These are phyloP conservation scores for Squalus acanthias DNA, from an alignment of 2,797 vertebrate species.

Conservation along the genomic window DNA sequence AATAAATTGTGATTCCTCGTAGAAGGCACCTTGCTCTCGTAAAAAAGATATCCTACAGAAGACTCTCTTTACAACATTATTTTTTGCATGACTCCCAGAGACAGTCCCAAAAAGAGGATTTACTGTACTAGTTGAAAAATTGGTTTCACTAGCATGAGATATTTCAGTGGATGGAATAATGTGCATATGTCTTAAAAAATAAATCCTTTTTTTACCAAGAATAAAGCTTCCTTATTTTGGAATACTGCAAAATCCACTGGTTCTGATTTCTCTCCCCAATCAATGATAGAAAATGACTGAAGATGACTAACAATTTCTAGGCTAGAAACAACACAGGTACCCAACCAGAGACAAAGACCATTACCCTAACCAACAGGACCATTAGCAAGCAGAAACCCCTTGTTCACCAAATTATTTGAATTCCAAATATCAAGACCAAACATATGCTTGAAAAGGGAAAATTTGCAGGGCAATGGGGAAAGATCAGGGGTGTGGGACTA, in stretches of 20 bases:
- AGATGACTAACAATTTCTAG: too few relatives aligned
- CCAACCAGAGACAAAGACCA: neutral
- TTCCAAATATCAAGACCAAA: neutral
- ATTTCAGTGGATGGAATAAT: neutral
- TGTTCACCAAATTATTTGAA: neutral
- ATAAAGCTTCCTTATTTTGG: neutral
- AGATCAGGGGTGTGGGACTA: neutral
- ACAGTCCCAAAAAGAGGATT: neutral
- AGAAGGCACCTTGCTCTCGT: neutral
- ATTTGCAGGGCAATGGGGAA: neutral
- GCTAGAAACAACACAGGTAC: neutral
- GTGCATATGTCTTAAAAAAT: neutral
- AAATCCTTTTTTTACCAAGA: neutral
- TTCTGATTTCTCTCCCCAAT: neutral
- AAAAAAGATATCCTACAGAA: neutral
- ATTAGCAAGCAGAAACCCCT: neutral
- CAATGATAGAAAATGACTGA: neutral
- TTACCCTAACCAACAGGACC: neutral
- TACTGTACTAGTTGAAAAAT: neutral
- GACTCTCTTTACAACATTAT: neutral
- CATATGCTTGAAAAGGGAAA: neutral
- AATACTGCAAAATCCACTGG: neutral
- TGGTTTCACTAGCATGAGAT: neutral
- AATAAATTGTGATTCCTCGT: neutral
- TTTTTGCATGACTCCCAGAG: neutral